Evolutionary conservation across 2,888 invertebrate genomes (phyloP).

Genomic region (Abscondita cerata): DNA sequence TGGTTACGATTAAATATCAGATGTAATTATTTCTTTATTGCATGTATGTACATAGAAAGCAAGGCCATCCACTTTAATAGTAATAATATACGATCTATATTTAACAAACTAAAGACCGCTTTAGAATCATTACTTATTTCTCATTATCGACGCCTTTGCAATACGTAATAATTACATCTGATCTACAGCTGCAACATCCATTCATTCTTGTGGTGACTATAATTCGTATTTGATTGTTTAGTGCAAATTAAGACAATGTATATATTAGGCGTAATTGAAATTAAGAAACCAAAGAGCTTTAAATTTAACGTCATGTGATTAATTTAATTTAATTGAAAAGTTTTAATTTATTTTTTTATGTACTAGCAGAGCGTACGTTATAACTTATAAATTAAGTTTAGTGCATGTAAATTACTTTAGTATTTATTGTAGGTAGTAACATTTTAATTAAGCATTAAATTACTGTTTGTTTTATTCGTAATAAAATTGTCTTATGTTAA

Average conservation of each 20-base stretch:
- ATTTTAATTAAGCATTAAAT: not conserved
- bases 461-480: too few species aligned
- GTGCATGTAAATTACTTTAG: not conserved
- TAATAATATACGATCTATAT: slow-evolving; percentile 24
- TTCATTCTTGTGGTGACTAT: too few species aligned
- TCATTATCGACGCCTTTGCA: slow-evolving; percentile 17
- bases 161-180: slow-evolving; percentile 2
- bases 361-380: too few species aligned
- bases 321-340: not conserved
- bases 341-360: slow-evolving; percentile 9
- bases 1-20: not conserved
- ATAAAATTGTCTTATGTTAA: too few species aligned
- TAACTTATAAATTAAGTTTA: slow-evolving; percentile 19
- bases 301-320: too few species aligned
- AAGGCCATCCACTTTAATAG: slow-evolving; percentile 20
- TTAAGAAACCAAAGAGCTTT: too few species aligned
- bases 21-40: slow-evolving; percentile 15
- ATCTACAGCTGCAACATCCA: not conserved
- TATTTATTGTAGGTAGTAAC: slow-evolving; percentile 23
- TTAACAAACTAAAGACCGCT: slow-evolving; percentile 14
- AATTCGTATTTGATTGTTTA: too few species aligned
- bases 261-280: not conserved
- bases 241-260: not conserved
- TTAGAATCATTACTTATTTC: slow-evolving; percentile 14
- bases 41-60: slow-evolving; percentile 1